Evolutionary conservation across 2,888 invertebrate species (phyloP).

Genomic region (Drosophila crucigera): DNA sequence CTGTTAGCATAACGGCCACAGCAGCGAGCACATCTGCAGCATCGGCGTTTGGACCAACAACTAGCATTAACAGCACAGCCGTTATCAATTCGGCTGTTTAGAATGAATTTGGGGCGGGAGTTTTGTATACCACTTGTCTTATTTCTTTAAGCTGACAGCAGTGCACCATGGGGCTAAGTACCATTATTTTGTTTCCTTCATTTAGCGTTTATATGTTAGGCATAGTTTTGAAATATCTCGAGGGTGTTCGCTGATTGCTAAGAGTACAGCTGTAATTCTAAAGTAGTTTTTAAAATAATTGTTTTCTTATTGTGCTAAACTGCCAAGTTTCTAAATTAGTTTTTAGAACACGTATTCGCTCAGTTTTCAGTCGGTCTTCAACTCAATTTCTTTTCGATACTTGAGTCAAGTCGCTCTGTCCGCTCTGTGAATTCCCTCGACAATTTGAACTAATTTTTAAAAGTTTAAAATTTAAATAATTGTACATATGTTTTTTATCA

Average conservation of each 20-base stretch:
- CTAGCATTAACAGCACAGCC: slow-evolving; percentile 69
- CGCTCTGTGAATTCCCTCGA: slow-evolving; percentile 26
- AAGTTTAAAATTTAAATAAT: slow-evolving; percentile 61
- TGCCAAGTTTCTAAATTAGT: slow-evolving; percentile 5
- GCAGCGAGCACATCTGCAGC: slow-evolving; percentile 75
- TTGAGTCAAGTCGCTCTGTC: background rate
- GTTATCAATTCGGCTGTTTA: slow-evolving; percentile 84
- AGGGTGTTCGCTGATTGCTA: slow-evolving; percentile 23
- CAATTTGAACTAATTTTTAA: slow-evolving; percentile 49
- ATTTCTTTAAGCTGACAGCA: slow-evolving; percentile 44
- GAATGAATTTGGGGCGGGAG: slow-evolving; percentile 13
- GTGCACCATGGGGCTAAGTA: slow-evolving; percentile 62
- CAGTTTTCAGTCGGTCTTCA: background rate
- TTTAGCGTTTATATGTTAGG: slow-evolving; percentile 53
- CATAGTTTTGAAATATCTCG: slow-evolving; percentile 27
- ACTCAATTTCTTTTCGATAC: background rate
- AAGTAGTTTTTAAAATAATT: slow-evolving; percentile 5
- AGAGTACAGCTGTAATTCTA: background rate
- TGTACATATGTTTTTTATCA: slow-evolving; percentile 71
- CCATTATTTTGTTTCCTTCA: slow-evolving; percentile 65
- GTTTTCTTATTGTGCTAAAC: slow-evolving; percentile 3
- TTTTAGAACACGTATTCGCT: background rate
- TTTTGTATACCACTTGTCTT: slow-evolving; percentile 46
- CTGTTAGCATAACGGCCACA: slow-evolving; percentile 82
- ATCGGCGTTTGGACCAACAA: slow-evolving; percentile 80